Percentiles rank a stretch among this genome's conserved stretches.
These are phyloP conservation scores for Pleuronectes platessa DNA, from an alignment of 2,113 vertebrate species.

Conservation along the genomic window DNA sequence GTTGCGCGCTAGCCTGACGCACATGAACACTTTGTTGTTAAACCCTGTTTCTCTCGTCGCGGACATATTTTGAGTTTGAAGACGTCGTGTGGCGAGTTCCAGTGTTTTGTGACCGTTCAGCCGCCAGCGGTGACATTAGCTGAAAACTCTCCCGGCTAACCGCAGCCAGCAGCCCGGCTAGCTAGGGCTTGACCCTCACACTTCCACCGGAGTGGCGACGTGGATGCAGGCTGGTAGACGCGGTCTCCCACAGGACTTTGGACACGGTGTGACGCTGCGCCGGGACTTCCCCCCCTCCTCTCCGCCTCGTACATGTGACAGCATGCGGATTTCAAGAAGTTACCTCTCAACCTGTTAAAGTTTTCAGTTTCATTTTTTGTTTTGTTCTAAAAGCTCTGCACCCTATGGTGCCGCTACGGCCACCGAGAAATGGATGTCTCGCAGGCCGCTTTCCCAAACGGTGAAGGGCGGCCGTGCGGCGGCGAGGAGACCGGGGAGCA, in stretches of 20 bases:
- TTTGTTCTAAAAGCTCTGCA: conserved; percentile 68
- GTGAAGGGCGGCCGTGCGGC: conserved; percentile 81
- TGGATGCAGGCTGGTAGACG: conserved; percentile 52
- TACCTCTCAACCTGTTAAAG: conserved; percentile 44
- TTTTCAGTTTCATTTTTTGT: conserved; percentile 46
- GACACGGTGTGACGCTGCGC: conserved; percentile 48
- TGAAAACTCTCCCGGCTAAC: conserved; percentile 17
- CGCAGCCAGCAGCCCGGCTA: conserved; percentile 32
- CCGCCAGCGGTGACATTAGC: conserved; percentile 5
- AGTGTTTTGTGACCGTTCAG: background rate
- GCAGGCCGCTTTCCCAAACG: conserved; percentile 86
- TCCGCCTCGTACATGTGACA: conserved; percentile 35
- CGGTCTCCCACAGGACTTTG: conserved; percentile 68
- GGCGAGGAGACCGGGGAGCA: conserved; percentile 68
- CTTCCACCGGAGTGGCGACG: conserved; percentile 64
- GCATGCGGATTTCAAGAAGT: conserved; percentile 51
- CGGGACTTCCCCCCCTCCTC: conserved; percentile 18
- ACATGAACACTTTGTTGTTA: background rate
- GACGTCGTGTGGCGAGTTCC: background rate
- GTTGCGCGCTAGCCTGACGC: conserved; percentile 22
- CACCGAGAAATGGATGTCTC: conserved; percentile 86
- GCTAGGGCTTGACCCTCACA: conserved; percentile 42
- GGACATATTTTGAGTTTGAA: too few relatives aligned
- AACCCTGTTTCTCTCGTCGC: background rate
- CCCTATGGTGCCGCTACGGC: conserved; percentile 82